These are phyloP conservation scores for Pitta sordida DNA, from an alignment of 2,113 vertebrate species.

Conservation along the genomic window DNA sequence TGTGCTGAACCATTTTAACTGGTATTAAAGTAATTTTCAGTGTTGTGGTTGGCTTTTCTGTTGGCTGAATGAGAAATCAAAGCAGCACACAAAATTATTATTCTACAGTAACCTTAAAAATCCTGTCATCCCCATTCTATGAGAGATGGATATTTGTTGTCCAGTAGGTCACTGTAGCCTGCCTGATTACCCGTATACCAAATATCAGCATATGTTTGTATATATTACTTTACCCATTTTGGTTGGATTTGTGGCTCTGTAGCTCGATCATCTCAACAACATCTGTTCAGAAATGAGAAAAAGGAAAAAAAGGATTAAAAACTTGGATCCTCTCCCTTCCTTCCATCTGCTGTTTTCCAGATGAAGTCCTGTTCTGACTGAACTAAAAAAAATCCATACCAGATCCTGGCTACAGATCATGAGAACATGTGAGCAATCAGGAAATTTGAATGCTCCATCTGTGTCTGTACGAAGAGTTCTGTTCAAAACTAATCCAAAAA, in stretches of 20 bases:
- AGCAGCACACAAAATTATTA: not conserved
- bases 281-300: slow-evolving; percentile 11
- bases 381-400: slow-evolving; percentile 19
- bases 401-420: slow-evolving; percentile 43
- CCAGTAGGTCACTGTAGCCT: not conserved
- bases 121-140: not conserved
- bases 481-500: slow-evolving; percentile 1
- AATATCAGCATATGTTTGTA: slow-evolving; percentile 16
- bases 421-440: slow-evolving; percentile 42
- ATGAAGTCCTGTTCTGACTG: slow-evolving; percentile 35
- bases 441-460: slow-evolving; percentile 35
- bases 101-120: not conserved
- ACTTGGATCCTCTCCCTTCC: slow-evolving; percentile 43
- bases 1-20: not conserved
- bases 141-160: not conserved
- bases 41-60: not conserved
- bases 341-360: slow-evolving; percentile 48
- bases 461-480: not conserved
- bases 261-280: slow-evolving; percentile 29
- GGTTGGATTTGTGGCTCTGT: slow-evolving; percentile 8
- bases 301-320: slow-evolving; percentile 1
- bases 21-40: not conserved
- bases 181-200: not conserved
- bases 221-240: slow-evolving; percentile 12
- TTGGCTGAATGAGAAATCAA: not conserved